Conservation (phyloP, 2,888 invertebrate species). For the Drosophila hawaiiensis region DNA sequence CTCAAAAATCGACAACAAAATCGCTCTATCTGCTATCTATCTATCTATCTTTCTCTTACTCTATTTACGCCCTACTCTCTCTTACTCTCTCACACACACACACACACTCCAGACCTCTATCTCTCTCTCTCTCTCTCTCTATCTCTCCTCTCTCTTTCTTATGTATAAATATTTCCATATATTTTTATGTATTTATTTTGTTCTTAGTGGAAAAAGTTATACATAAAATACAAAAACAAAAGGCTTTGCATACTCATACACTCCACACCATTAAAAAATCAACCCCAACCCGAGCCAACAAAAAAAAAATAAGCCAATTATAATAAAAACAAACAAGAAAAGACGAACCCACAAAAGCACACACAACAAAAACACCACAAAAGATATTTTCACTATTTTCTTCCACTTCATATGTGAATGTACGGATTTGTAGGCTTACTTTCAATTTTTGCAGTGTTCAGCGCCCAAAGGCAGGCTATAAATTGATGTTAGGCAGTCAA, state of each 20-base stretch:
- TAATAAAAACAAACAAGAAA: constrained; percentile 43
- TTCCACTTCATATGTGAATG: constrained; percentile 28
- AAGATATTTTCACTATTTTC: constrained; percentile 23
- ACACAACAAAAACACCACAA: constrained; percentile 44
- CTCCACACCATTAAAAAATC: constrained; percentile 54
- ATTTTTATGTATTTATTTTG: constrained; percentile 68
- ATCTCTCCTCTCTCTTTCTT: constrained; percentile 40
- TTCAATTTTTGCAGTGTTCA: constrained; percentile 40
- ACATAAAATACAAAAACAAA: constrained; percentile 66
- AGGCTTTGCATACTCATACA: constrained; percentile 83
- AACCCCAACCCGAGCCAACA: constrained; percentile 18
- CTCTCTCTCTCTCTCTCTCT: constrained; percentile 26
- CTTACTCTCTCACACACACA: constrained; percentile 20
- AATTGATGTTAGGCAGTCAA: constrained; percentile 38
- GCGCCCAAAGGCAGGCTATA: constrained; percentile 35
- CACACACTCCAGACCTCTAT: constrained; percentile 16
- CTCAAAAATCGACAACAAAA: constrained; percentile 58
- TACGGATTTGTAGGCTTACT: constrained; percentile 21
- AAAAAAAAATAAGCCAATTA: constrained; percentile 20
- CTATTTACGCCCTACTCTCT: constrained; percentile 22
- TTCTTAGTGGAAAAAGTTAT: constrained; percentile 72
- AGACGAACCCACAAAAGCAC: constrained; percentile 26
- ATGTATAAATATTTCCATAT: constrained; percentile 52
- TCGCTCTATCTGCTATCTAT: constrained; percentile 40
- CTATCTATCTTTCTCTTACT: constrained; percentile 28